Conservation (phyloP, 1,140 invertebrate genomes). For the Schlechtendalia chinensis region DNA sequence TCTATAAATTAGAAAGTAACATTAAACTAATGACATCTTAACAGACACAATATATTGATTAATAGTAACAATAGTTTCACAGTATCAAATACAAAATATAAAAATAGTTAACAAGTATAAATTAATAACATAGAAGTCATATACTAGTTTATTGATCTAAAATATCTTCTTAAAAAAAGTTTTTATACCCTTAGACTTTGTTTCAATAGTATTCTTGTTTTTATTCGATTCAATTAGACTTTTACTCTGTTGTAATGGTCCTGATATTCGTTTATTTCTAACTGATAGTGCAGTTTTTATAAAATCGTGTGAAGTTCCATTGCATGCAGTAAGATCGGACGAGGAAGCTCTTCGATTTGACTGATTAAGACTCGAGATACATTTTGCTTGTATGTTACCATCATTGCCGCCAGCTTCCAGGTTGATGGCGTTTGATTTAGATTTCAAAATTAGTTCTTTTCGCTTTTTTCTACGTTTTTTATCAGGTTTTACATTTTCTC, state of each 20-base stretch:
- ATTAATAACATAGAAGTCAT: neutral
- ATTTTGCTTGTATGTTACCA: neutral
- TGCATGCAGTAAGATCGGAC: constrained; percentile 34
- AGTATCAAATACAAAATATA: constrained; percentile 16
- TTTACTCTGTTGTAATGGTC: neutral
- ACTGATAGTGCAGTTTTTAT: constrained; percentile 48
- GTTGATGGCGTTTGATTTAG: constrained; percentile 48
- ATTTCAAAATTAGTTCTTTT: constrained; percentile 58
- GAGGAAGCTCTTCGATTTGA: constrained; percentile 47
- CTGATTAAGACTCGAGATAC: neutral
- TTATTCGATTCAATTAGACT: neutral
- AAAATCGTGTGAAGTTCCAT: constrained; percentile 17
- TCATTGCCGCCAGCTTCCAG: constrained; percentile 45
- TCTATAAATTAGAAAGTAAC: neutral
- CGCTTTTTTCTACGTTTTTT: constrained; percentile 56
- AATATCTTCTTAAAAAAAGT: constrained; percentile 41
- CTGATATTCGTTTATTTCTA: constrained; percentile 43
- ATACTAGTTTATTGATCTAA: neutral
- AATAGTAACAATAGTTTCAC: constrained; percentile 35
- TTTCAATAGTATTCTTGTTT: constrained; percentile 22
- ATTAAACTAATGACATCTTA: neutral
- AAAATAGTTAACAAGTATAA: constrained; percentile 28
- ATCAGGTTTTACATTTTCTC: constrained; percentile 51
- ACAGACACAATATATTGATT: neutral
- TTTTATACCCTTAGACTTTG: constrained; percentile 38